phyloP scores from a whole-genome alignment of 2,888 invertebrate species.

The Eilema sororculum region DNA sequence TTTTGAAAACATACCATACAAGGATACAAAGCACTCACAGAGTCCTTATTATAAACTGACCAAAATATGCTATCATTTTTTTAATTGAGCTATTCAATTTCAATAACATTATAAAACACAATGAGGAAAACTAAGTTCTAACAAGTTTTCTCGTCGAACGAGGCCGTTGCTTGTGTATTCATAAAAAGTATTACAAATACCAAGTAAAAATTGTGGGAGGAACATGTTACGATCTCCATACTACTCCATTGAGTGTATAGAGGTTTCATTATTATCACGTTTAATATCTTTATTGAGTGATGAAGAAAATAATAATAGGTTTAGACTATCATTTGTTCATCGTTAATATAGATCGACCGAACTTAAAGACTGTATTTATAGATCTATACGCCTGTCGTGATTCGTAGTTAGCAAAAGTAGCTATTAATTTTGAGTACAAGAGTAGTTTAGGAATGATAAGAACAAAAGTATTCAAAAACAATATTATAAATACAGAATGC shows the following conservation, averaged over 20 bases:
- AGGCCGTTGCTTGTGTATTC: slow-evolving; percentile 21
- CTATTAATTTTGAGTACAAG: neutral
- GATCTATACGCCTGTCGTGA: neutral
- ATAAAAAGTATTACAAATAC: slow-evolving; percentile 31
- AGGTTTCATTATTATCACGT: slow-evolving; percentile 22
- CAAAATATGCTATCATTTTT: neutral
- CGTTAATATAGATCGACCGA: neutral
- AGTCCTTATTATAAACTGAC: too few relatives aligned
- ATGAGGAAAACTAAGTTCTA: slow-evolving; percentile 24
- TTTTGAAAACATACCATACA: too few relatives aligned
- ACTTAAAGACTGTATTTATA: neutral
- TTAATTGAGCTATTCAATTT: neutral
- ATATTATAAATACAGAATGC: too few relatives aligned
- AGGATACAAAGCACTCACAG: too few relatives aligned
- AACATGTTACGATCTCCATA: slow-evolving; percentile 42
- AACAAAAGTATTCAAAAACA: neutral
- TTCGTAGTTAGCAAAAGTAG: neutral
- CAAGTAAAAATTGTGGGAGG: slow-evolving; percentile 44
- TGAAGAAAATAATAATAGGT: slow-evolving; percentile 13
- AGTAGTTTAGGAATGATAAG: neutral
- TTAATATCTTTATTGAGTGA: slow-evolving; percentile 15
- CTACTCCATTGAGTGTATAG: slow-evolving; percentile 34
- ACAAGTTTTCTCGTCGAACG: slow-evolving; percentile 27
- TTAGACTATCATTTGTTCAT: neutral
- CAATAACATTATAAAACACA: slow-evolving; percentile 14